Evolutionary conservation across 2,888 invertebrate species (phyloP), one percentile per base, ranked within the genome.

Genomic region (Willowsia nigromaculata): DNA sequence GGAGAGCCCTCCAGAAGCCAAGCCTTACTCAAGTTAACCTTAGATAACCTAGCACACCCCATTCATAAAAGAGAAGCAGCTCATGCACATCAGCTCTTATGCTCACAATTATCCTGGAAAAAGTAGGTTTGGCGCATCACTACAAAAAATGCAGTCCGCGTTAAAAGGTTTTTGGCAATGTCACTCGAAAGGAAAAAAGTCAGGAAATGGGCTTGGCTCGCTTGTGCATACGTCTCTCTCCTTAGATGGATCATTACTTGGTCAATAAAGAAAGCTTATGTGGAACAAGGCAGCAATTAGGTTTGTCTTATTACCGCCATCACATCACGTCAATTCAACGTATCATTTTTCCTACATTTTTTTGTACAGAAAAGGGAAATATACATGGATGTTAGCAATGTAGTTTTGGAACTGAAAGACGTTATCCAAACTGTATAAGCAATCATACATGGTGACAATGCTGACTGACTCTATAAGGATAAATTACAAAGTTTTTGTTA

Each of bases 1-100:
- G 85, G 65, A 82, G 85, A 86, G 89, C 76, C 89, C 89, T 89
- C 85, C 89, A 89, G 37, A 89, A 85, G 85, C 82, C 76, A 86
- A 89, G 22, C 89, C 81, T 82, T 47, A 13, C 62, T 50, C 78
- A 80, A 76, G 65, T 89, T 65, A 86, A 90, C 78, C 86, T 82
- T 40, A 25, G 78, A 76, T 81, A 74, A 84, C 76, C 82, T 76
- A 40, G 71, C 87, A 85, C 89, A 68, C 82, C 89, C 85, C 76
- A 76, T 53, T 82, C 71, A 71, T 74, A 47, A 74, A 82, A 37
- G 13, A 71, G 47, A 68, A 37, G 27, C 30, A 78, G 40, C 59
- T 43, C 37, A 33, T 59, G 59, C 50, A 53, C 18, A 30, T 22
- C 30, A 6, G 5, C 74, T 59, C 13, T 33, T 22, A 43, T 25